A percentile compares a stretch with the other conserved stretches of the same genome.
phyloP scores from a whole-genome alignment of 2,888 invertebrate genomes.

The Cheilosia impressa region DNA sequence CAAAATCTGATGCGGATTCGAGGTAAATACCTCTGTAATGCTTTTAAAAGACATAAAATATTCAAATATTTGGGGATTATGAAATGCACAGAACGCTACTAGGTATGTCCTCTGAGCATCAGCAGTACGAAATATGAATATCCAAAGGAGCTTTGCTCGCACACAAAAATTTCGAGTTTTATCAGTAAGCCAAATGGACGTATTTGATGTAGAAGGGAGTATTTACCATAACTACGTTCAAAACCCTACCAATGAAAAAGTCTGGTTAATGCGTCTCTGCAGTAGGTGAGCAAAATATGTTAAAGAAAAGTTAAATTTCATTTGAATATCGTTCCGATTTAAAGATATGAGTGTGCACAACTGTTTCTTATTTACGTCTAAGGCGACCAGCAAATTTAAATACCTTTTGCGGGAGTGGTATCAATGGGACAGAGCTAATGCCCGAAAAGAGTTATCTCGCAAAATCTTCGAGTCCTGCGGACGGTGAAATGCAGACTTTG shows the following conservation, averaged over 20 bases:
- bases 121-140: constrained; percentile 28
- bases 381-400: too few relatives aligned
- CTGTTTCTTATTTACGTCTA: too few relatives aligned
- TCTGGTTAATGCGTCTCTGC: too few relatives aligned
- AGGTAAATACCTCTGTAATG: constrained; percentile 69
- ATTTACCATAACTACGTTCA: constrained; percentile 20
- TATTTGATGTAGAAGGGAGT: constrained; percentile 50
- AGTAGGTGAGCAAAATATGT: too few relatives aligned
- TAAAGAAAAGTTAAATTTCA: too few relatives aligned
- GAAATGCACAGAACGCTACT: constrained; percentile 68
- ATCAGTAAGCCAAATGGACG: constrained; percentile 67
- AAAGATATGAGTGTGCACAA: too few relatives aligned
- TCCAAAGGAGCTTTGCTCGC: constrained; percentile 42
- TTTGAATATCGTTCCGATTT: too few relatives aligned
- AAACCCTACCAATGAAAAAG: neutral
- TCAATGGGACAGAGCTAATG: too few relatives aligned
- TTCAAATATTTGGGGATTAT: constrained; percentile 78
- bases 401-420: too few relatives aligned
- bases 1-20: constrained; percentile 46
- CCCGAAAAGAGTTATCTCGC: too few relatives aligned
- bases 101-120: constrained; percentile 29
- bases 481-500: too few relatives aligned
- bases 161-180: constrained; percentile 37
- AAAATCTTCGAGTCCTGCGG: too few relatives aligned
- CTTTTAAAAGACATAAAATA: constrained; percentile 79